Evolutionary conservation across 2,113 vertebrate species (phyloP), one percentile per base, ranked within the genome.

Genomic region (Ceyx cyanopectus): DNA sequence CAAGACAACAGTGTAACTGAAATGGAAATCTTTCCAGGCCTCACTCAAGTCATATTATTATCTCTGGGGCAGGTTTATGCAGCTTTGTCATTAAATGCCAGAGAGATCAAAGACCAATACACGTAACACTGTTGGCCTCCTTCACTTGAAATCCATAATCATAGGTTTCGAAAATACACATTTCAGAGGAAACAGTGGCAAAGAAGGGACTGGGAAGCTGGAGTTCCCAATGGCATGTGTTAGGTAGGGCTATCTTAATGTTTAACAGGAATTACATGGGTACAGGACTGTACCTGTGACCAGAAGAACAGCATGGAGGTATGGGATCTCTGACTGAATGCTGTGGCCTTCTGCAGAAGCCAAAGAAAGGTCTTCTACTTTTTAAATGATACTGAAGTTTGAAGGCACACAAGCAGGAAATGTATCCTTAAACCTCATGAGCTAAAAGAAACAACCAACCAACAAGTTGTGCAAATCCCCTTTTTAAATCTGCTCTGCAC

Each of bases 171-270:
- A 34, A 87, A 75, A 58, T 7, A 80, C 0, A 0, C 12, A 13
- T 79, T 88, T 88, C 14, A 61, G 34, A 66, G 32, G 17, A n/a
- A 72, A 60, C 2, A 77, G 29, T 24, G 41, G 63, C 18, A 92
- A 87, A 81, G 21, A 34, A 69, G 10, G 6, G 41, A 70, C 14
- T n/a, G 29, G 56, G 67, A 85, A 75, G 58, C 26, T 29, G 43
- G 16, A 81, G 29, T 29, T 81, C 30, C 50, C 46, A 30, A 24
- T 0, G 0, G 13, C 20, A 32, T 1, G 7, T 12, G 13, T 43
- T 32, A 41, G 19, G 27, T 17, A 50, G 17, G 30, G 27, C 5
- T 12, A 30, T 78, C 40, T 60, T 19, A 21, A 12, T 4, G 14
- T 54, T 82, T 69, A 45, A 41, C 14, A 63, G 23, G 57, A 83